phyloP scores from a whole-genome alignment of 1,140 invertebrate genomes.

The Drosophila pallidifrons region DNA sequence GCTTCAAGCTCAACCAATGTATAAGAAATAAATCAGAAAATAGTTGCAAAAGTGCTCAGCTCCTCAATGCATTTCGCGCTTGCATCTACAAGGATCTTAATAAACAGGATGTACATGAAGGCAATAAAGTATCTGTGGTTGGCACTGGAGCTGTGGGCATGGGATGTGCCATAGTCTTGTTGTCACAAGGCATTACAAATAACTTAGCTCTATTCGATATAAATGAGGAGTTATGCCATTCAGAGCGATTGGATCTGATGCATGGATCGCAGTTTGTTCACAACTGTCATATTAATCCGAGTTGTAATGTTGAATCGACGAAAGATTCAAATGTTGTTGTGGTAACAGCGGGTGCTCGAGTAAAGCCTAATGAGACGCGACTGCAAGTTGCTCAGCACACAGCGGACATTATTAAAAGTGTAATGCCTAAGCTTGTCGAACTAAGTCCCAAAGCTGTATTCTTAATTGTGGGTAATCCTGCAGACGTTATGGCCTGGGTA shows the following conservation, averaged over 20 bases:
- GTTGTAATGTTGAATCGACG: conserved; percentile 89
- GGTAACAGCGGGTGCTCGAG: conserved; percentile 92
- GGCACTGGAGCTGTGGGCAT: conserved; percentile 47
- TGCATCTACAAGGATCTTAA: conserved; percentile 27
- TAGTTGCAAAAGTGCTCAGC: not conserved
- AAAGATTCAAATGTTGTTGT: conserved; percentile 92
- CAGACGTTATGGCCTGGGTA: conserved; percentile 94
- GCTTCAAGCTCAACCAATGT: not conserved
- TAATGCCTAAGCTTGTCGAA: conserved; percentile 91
- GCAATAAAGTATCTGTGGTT: conserved; percentile 45
- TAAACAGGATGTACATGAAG: not conserved
- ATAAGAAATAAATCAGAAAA: not conserved
- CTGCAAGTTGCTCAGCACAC: conserved; percentile 92
- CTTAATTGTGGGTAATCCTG: conserved; percentile 94
- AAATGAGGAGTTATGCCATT: conserved; percentile 1
- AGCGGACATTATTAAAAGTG: conserved; percentile 92
- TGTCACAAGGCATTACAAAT: conserved; percentile 32
- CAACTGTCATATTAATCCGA: conserved; percentile 21
- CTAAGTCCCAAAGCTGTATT: conserved; percentile 93
- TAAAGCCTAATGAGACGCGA: conserved; percentile 92
- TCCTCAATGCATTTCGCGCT: conserved; percentile 22
- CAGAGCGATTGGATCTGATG: conserved; percentile 34
- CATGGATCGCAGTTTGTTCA: conserved; percentile 45
- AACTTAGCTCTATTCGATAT: conserved; percentile 27
- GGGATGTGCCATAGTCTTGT: conserved; percentile 17